Percentiles rank a stretch among this genome's conserved stretches.
phyloP scores from a whole-genome alignment of 2,888 invertebrate species.

The Hydrotaea diabolus region DNA sequence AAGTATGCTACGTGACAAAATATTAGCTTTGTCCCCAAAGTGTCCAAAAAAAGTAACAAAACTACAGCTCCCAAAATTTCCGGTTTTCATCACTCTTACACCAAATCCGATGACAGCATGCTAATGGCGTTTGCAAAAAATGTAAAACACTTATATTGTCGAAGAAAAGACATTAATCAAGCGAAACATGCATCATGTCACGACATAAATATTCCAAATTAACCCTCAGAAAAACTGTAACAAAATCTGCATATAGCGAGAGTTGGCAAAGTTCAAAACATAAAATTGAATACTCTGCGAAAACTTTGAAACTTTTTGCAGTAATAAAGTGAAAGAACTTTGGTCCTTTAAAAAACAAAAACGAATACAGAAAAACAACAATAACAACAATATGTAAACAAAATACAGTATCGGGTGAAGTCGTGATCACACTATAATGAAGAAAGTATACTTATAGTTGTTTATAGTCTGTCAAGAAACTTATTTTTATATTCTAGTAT shows the following conservation, averaged over 20 bases:
- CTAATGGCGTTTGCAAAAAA: too few species aligned
- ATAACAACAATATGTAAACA: slow-evolving; percentile 12
- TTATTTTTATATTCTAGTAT: too few species aligned
- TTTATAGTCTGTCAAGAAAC: too few species aligned
- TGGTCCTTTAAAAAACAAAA: background rate
- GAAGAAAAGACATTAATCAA: background rate
- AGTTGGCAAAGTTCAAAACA: slow-evolving; percentile 9
- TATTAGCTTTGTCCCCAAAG: too few species aligned
- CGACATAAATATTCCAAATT: slow-evolving; percentile 16
- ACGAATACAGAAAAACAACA: background rate
- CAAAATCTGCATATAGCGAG: slow-evolving; percentile 7
- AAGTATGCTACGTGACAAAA: too few species aligned
- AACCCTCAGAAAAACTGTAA: background rate
- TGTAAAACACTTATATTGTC: background rate
- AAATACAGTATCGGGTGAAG: background rate
- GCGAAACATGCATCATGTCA: background rate
- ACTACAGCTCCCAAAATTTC: too few species aligned
- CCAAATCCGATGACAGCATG: too few species aligned
- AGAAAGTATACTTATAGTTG: too few species aligned
- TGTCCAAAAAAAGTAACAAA: too few species aligned
- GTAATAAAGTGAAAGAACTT: slow-evolving; percentile 22
- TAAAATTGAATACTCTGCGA: slow-evolving; percentile 16
- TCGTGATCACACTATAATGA: background rate
- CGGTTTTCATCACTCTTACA: too few species aligned
- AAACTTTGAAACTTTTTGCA: slow-evolving; percentile 13